A percentile compares a stretch with the other conserved stretches of the same genome.
These are phyloP conservation scores for Tangara arthus DNA, from an alignment of 2,797 vertebrate genomes.

Conservation along the genomic window DNA sequence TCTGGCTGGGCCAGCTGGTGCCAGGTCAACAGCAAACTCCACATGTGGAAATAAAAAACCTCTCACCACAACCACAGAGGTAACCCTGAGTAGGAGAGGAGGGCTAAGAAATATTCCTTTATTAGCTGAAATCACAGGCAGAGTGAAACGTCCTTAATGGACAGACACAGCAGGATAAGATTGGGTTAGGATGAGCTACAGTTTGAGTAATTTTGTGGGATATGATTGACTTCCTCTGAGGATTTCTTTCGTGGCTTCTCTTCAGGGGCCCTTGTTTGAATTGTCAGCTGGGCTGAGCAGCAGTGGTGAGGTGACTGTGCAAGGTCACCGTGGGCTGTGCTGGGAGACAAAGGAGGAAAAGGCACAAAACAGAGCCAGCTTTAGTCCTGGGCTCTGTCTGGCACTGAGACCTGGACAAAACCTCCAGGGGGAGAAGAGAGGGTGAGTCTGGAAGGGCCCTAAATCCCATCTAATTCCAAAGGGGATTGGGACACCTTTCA, in stretches of 20 bases:
- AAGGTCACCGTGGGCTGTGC: background rate
- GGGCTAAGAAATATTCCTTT: background rate
- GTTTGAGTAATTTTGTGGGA: background rate
- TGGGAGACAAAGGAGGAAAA: background rate
- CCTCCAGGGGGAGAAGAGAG: background rate
- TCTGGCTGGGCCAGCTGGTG: background rate
- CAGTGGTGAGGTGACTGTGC: background rate
- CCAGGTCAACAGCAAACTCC: background rate
- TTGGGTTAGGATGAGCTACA: background rate
- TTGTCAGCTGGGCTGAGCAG: background rate
- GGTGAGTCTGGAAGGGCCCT: background rate
- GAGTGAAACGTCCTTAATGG: background rate
- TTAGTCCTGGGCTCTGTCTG: background rate
- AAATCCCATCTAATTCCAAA: background rate
- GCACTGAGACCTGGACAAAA: background rate
- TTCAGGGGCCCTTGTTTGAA: background rate
- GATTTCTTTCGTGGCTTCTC: background rate
- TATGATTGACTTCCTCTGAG: background rate
- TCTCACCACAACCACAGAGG: background rate
- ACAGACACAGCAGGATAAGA: background rate
- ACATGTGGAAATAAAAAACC: background rate
- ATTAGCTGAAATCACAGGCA: background rate
- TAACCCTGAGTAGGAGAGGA: background rate
- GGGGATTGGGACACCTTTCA: background rate
- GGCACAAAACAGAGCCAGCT: background rate